phyloP scores from a whole-genome alignment of 2,113 vertebrate species.

The Chloebia gouldiae region DNA sequence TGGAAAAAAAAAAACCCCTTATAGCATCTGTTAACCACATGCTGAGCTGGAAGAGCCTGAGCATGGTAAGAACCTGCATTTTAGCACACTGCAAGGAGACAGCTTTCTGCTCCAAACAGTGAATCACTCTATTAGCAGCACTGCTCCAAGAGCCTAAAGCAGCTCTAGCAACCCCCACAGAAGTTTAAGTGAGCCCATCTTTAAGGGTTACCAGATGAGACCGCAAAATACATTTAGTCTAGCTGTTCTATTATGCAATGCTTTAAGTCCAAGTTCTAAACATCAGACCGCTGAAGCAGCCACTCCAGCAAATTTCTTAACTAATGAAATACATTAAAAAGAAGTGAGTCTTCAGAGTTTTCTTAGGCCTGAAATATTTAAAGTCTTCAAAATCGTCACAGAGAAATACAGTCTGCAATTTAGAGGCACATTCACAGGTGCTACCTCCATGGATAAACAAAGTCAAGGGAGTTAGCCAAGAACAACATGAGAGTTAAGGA shows the following conservation, averaged over 20 bases:
- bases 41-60: not conserved
- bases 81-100: not conserved
- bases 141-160: not conserved
- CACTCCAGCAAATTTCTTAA: not conserved
- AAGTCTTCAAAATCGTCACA: not conserved
- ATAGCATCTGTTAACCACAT: not conserved
- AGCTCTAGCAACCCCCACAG: not conserved
- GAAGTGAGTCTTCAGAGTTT: not conserved
- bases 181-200: not conserved
- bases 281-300: not conserved
- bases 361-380: not conserved
- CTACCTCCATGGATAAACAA: not conserved
- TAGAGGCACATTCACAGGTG: not conserved
- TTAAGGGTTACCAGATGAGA: not conserved
- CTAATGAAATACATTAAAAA: not conserved
- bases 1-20: not conserved
- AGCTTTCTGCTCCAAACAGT: not conserved
- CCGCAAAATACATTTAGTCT: not conserved
- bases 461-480: not conserved
- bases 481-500: constrained; percentile 5
- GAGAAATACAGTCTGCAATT: not conserved
- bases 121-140: not conserved
- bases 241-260: not conserved
- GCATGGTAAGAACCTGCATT: not conserved
- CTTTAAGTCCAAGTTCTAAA: not conserved